Percentiles rank a stretch among this genome's conserved stretches.
phyloP scores from a whole-genome alignment of 2,888 invertebrate species.

The Thumatha senex region DNA sequence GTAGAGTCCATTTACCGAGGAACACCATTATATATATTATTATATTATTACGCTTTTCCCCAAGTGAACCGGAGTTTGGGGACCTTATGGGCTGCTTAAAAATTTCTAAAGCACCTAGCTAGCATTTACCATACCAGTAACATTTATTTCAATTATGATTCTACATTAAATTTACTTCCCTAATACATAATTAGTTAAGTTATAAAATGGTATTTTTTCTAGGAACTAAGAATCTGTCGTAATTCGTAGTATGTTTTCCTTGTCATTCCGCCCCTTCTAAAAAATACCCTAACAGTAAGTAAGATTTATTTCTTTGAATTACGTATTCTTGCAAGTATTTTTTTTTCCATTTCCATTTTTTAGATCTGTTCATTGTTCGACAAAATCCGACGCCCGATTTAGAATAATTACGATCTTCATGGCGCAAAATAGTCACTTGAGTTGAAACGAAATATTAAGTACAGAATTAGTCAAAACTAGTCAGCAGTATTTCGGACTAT shows the following conservation, averaged over 20 bases:
- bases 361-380: constrained; percentile 41
- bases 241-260: constrained; percentile 27
- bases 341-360: constrained; percentile 41
- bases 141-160: no score
- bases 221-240: constrained; percentile 14
- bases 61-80: no score
- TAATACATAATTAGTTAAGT: constrained; percentile 36
- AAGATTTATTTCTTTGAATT: constrained; percentile 71
- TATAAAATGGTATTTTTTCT: constrained; percentile 28
- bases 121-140: no score
- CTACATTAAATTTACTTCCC: constrained; percentile 33
- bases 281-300: constrained; percentile 51
- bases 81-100: no score
- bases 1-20: no score
- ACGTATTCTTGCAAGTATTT: constrained; percentile 56
- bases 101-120: no score
- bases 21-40: no score
- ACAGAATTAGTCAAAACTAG: no score
- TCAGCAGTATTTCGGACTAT: no score
- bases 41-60: no score
- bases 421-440: constrained; percentile 21
- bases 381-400: constrained; percentile 24
- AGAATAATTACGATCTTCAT: constrained; percentile 25
- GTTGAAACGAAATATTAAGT: constrained; percentile 4
- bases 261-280: constrained; percentile 39